Evolutionary conservation across 2,888 invertebrate genomes (phyloP), one percentile per base, ranked within the genome.

Genomic region (Cheilosia grossa): DNA sequence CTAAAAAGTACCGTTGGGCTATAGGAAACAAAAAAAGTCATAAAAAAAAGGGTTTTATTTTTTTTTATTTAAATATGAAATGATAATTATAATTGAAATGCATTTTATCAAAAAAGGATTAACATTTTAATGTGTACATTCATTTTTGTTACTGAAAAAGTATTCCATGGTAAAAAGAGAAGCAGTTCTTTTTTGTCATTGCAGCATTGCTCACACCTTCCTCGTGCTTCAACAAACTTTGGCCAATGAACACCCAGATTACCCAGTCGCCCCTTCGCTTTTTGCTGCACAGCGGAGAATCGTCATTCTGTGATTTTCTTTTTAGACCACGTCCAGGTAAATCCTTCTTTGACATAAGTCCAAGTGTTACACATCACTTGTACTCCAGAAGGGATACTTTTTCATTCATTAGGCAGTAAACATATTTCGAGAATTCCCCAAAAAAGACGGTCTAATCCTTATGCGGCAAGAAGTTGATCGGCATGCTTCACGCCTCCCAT

Each of bases 401-500:
- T 66, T 58, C 47, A 21, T 61, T 51, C n/a, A 49, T 40, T 64
- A 56, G 47, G 27, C 59, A 67, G 15, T 44, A 21, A 44, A 64
- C 42, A 56, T 17, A 66, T 75, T 56, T 75, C 24, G 13, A 77
- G 24, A 61, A 77, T 59, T 54, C 53, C 44, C 13, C 73, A 61
- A 61, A 72, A 67, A 40, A 59, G 5, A 15, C 61, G 58, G 49
- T 59, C 42, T 10, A 58, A n/a, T 27, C 47, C 54, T 47, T 77
- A 61, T 53, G 59, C 67, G 6, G 53, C 47, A 17, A 53, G 42
- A 77, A 58, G 75, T 42, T 66, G 66, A 69, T 61, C 61, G 40
- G 61, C 67, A 69, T 61, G 44, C 47, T 61, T 63, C 17, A 77
- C 61, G 47, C 69, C 77, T 61, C 69, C 61, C 61, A 69, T 56